These are phyloP conservation scores for Ligdia adustata DNA, from an alignment of 2,888 invertebrate genomes.

Conservation along the genomic window DNA sequence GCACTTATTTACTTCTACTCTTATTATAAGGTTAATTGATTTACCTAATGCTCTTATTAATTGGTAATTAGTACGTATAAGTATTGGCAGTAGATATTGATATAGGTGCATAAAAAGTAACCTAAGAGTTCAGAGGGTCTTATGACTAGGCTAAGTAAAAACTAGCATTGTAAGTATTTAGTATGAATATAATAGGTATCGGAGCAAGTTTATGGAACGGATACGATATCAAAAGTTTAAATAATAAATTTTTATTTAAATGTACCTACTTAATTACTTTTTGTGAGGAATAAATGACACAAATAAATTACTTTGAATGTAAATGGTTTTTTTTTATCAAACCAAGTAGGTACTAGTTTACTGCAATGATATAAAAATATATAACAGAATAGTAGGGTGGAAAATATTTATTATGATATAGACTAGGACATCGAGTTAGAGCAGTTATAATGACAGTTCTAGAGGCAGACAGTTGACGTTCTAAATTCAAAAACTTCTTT, in stretches of 20 bases:
- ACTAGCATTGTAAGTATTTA: conserved; percentile 12
- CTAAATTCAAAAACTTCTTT: no score
- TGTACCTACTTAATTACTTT: conserved; percentile 2
- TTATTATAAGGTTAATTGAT: background rate
- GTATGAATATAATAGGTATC: no score
- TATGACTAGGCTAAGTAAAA: conserved; percentile 54
- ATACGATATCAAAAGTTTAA: no score
- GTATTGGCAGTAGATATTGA: conserved; percentile 1
- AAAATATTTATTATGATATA: no score
- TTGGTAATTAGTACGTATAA: background rate
- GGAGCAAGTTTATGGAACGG: no score
- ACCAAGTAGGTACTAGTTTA: no score
- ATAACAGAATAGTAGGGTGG: no score
- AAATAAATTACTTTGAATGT: conserved; percentile 6
- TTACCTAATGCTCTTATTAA: no score
- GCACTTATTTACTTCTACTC: background rate
- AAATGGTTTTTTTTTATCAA: background rate
- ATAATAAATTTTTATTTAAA: background rate
- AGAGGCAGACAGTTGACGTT: no score
- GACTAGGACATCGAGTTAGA: no score
- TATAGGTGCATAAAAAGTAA: conserved; percentile 21
- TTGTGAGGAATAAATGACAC: conserved; percentile 6
- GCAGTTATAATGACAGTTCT: no score
- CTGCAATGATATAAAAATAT: no score
- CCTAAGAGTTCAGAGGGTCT: conserved; percentile 47